Evolutionary conservation across 1,140 invertebrate genomes (phyloP).

Genomic region (Achatina immaculata): DNA sequence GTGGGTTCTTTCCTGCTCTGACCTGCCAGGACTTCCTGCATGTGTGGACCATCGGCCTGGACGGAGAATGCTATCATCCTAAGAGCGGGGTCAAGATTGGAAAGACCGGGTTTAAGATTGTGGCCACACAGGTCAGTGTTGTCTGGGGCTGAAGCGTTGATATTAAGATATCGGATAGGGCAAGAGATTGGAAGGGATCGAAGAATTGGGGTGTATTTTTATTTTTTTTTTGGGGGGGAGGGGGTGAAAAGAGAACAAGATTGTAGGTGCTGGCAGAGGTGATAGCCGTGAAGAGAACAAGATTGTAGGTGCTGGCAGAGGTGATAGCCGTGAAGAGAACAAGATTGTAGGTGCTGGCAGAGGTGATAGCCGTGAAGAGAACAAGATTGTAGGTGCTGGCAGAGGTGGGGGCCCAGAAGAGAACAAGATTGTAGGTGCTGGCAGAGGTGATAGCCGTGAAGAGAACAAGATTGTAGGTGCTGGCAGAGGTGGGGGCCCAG

Average conservation of each 20-base stretch:
- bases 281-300: neutral
- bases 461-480: no score
- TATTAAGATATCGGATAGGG: neutral
- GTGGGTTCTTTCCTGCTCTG: neutral
- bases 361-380: no score
- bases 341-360: no score
- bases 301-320: neutral
- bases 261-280: no score
- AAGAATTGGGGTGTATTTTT: neutral
- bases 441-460: no score
- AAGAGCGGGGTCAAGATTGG: constrained; percentile 42
- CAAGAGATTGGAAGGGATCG: neutral
- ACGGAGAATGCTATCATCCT: constrained; percentile 40
- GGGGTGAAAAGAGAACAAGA: neutral
- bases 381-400: no score
- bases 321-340: no score
- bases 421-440: no score
- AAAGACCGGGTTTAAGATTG: constrained; percentile 30
- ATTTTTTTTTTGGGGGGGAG: neutral
- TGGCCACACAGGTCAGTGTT: constrained; percentile 37
- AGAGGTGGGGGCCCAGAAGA: no score
- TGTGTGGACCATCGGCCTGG: constrained; percentile 38
- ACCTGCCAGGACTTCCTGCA: constrained; percentile 36
- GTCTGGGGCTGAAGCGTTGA: neutral
- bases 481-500: no score